Evolutionary conservation across 2,113 vertebrate species (phyloP), one percentile per base, ranked within the genome.

Genomic region (Bubo blakistoni): DNA sequence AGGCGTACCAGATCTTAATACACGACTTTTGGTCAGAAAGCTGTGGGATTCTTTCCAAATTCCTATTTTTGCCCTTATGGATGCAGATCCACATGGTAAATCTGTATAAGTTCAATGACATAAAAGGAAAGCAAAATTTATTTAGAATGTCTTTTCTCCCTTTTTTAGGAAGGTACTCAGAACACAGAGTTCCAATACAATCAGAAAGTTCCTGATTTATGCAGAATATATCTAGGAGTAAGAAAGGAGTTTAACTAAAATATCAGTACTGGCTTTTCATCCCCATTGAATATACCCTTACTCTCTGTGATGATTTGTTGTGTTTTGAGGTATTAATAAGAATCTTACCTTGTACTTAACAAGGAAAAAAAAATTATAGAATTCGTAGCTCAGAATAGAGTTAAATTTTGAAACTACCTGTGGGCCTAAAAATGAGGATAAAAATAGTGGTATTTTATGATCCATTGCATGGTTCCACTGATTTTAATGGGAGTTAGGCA

Each of bases 1-100:
- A 98, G 99, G 99, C 3, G 36, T 99, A 49, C 99, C 99, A 81
- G 99, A 99, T 96, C 97, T 99, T 85, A 99, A 99, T 93, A 99
- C 99, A 76, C 98, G 99, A 88, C 97, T 99, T 91, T 96, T 99
- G 96, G 98, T 99, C 95, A 99, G 98, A 96, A 99, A 99, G 97
- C 97, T 99, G 57, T 99, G 99, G 99, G 99, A 99, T 88, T 96
- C 97, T 4, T 98, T 99, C 71, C 98, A 98, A 30, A 91, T 99
- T 69, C 99, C 99, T 51, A 30, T 98, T 83, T 99, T 99, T 92
- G 98, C 98, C 47, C 98, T 99, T 58, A 98, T 99, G 86, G 99
- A 99, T 88, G 99, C 99, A 30, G 99, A 99, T 91, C 99, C 99
- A 62, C 98, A 99, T 2, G 99, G 99, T 99, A 99, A 97, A 52